These are phyloP conservation scores for Ferdinandea cuprea DNA, from an alignment of 2,888 invertebrate genomes.

Conservation along the genomic window DNA sequence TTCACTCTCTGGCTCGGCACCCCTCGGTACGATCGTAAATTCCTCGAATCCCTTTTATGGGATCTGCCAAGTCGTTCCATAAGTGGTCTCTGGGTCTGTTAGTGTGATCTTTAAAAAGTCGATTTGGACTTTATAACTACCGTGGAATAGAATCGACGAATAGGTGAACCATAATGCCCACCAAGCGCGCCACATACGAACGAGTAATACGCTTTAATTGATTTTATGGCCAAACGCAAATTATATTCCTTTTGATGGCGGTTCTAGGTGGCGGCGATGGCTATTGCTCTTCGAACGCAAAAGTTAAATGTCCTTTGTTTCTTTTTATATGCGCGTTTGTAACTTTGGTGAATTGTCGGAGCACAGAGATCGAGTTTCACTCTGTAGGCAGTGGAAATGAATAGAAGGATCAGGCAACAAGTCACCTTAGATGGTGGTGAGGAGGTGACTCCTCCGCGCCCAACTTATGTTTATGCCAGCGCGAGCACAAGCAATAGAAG, in stretches of 20 bases:
- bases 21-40: slow-evolving; percentile 59
- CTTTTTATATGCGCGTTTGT: slow-evolving; percentile 32
- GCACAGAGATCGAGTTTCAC: slow-evolving; percentile 61
- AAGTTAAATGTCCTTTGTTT: slow-evolving; percentile 58
- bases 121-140: slow-evolving; percentile 71
- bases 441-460: slow-evolving; percentile 35
- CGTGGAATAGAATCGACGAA: slow-evolving; percentile 66
- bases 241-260: slow-evolving; percentile 67
- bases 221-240: slow-evolving; percentile 72
- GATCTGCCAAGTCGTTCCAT: slow-evolving; percentile 53
- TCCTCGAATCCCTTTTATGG: slow-evolving; percentile 71
- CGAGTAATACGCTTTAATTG: slow-evolving; percentile 72
- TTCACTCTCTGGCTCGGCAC: slow-evolving; percentile 28
- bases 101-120: slow-evolving; percentile 72
- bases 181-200: slow-evolving; percentile 29
- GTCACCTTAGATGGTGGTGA: slow-evolving; percentile 34
- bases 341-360: slow-evolving; percentile 33
- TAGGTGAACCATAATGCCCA: slow-evolving; percentile 51
- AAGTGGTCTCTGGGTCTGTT: slow-evolving; percentile 53
- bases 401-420: slow-evolving; percentile 49
- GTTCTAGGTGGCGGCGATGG: slow-evolving; percentile 1
- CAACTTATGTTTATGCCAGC: background rate
- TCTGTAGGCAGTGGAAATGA: slow-evolving; percentile 24
- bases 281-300: slow-evolving; percentile 8
- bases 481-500: slow-evolving; percentile 3